Conservation (phyloP, 2,888 invertebrate genomes). For the Polydesmus complanatus region DNA sequence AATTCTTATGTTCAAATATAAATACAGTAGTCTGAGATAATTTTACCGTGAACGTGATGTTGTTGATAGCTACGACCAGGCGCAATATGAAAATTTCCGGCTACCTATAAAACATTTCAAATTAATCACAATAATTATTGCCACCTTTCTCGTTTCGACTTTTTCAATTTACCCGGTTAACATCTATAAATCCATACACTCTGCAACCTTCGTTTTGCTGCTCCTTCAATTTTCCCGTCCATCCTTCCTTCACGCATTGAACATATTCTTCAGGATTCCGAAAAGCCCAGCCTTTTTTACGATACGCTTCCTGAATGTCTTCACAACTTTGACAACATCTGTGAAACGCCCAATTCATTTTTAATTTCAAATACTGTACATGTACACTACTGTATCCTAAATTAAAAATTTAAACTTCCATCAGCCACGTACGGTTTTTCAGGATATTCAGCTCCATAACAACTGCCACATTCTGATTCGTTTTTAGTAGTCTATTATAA, state of each 20-base stretch:
- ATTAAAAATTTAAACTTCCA: too few species aligned
- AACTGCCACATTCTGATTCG: conserved; percentile 61
- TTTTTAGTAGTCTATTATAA: conserved; percentile 23
- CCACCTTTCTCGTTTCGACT: background rate
- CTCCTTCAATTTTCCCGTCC: conserved; percentile 54
- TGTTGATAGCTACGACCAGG: conserved; percentile 92
- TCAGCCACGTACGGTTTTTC: too few species aligned
- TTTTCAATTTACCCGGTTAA: conserved; percentile 58
- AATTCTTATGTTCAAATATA: background rate
- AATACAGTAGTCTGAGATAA: background rate
- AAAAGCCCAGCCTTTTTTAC: conserved; percentile 70
- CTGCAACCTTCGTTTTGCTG: conserved; percentile 90
- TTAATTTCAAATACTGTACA: too few species aligned
- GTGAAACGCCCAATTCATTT: conserved; percentile 11
- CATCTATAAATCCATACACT: conserved; percentile 84
- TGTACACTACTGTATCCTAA: too few species aligned
- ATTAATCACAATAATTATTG: background rate
- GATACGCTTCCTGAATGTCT: conserved; percentile 85
- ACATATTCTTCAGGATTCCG: conserved; percentile 63
- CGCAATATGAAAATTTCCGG: conserved; percentile 93
- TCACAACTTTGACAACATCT: conserved; percentile 97
- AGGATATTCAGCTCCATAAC: conserved; percentile 77
- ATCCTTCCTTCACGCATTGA: conserved; percentile 77
- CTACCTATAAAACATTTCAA: conserved; percentile 45
- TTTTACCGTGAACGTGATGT: conserved; percentile 71